Base-by-base conservation (phyloP, 2,113 vertebrate genomes). In the Marcusenius ussheri region DNA sequence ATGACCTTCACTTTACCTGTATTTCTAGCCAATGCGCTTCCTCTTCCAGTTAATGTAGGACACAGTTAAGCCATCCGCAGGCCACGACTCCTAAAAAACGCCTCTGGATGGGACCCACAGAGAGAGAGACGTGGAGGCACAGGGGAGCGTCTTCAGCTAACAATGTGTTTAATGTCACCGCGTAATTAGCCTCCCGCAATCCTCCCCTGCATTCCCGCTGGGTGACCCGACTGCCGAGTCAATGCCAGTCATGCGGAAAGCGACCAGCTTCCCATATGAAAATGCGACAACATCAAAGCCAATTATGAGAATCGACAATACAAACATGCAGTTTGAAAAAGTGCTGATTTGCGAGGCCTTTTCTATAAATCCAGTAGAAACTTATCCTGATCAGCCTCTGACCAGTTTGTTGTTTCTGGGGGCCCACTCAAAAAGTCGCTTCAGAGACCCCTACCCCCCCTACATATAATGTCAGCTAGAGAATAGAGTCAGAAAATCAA, bases 81-180 rank as follows among this genome's bases (percentile, higher is more conserved):
- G 83, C 21, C 10, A 0, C 3, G 9, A 1, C 83, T 85, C 7
- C 42, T 27, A 47, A 84, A 84, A 49, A 49, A 24, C 21, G 0
- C 24, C 80, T 47, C 80, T 66, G 35, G 39, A 46, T 46, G 24
- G 83, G 45, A 24, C 83, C 45, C 45, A n/a, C 10, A 11, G 45
- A 15, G 24, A 84, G 6, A 49, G 45, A 86, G 83, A 13, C 13
- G n/a, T n/a, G 83, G 83, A 47, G 47, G 19, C 91, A 88, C 7
- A 31, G 91, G 87, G 90, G 56, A 91, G 89, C 83, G 88, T 91
- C 84, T 92, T 92, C 89, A 66, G 87, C 92, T 5, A 49, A 92
- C 93, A 94, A 94, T 94, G 92, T 94, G 93, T 89, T 93, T 93
- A 93, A 94, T 94, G 93, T 92, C 94, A 95, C 90, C 91, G 91